A percentile compares a stretch with the other conserved stretches of the same genome.
These are phyloP conservation scores for human (Homo sapiens) DNA, from an alignment of 2,113 vertebrate genomes.

Conservation along the genomic window DNA sequence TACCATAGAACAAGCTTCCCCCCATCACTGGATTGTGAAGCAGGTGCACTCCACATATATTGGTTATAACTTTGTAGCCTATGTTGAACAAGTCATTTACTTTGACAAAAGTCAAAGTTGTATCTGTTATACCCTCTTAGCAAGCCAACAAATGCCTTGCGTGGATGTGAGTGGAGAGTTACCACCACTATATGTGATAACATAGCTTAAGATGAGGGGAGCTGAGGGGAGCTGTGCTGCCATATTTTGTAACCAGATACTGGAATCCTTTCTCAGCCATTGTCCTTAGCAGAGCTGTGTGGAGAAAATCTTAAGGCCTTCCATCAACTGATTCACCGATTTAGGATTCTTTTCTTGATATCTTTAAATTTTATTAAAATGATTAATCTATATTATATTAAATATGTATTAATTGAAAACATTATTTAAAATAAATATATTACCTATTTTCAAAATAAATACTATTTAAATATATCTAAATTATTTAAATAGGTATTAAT, in stretches of 20 bases:
- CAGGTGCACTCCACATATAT: background rate
- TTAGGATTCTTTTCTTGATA: background rate
- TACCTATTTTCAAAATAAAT: background rate
- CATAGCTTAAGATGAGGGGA: background rate
- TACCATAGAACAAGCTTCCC: background rate
- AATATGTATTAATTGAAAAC: background rate
- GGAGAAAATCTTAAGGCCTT: background rate
- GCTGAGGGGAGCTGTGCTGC: background rate
- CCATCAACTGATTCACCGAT: background rate
- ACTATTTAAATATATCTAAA: background rate
- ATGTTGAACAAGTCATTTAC: background rate
- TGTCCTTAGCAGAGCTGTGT: background rate
- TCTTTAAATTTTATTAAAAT: background rate
- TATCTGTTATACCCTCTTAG: background rate
- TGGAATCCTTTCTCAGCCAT: background rate
- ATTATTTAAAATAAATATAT: background rate
- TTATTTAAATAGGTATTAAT: background rate
- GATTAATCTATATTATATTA: background rate
- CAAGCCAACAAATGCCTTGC: background rate
- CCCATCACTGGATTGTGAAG: background rate
- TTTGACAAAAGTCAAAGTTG: background rate
- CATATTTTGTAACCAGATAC: background rate
- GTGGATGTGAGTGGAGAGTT: background rate
- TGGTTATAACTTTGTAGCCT: background rate
- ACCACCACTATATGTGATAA: fast-evolving